Conservation (phyloP, 2,113 vertebrate genomes). For the Myiozetetes cayanensis region DNA sequence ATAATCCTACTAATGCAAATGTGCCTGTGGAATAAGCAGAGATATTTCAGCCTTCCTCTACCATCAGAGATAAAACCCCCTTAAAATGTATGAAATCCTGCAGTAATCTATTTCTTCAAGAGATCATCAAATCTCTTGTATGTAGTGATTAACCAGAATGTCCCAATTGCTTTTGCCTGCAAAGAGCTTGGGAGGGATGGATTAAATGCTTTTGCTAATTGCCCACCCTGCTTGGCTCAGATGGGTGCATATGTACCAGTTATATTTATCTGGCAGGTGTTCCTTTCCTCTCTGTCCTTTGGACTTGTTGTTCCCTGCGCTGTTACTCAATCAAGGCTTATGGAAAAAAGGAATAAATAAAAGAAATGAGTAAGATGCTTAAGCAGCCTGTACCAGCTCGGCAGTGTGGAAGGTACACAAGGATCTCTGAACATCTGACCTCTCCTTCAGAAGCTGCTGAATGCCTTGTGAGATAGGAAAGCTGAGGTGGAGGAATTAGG, state of each 20-base stretch:
- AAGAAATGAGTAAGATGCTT: background rate
- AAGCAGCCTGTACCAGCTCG: background rate
- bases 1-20: background rate
- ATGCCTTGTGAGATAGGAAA: background rate
- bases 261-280: slow-evolving; percentile 2
- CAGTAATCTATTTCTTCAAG: background rate
- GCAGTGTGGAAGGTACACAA: background rate
- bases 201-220: slow-evolving; percentile 17
- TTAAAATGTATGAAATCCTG: background rate
- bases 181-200: background rate
- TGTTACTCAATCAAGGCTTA: background rate
- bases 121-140: background rate
- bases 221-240: background rate
- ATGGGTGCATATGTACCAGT: background rate
- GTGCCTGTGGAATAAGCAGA: background rate
- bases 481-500: background rate
- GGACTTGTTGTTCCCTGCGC: background rate
- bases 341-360: background rate
- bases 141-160: background rate
- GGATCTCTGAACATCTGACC: background rate
- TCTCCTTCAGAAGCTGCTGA: background rate
- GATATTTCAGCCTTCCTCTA: background rate
- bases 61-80: background rate
- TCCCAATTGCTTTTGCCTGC: background rate
- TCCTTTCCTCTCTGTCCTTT: background rate